phyloP scores from a whole-genome alignment of 2,888 invertebrate genomes.

The Agrochola lychnidis region DNA sequence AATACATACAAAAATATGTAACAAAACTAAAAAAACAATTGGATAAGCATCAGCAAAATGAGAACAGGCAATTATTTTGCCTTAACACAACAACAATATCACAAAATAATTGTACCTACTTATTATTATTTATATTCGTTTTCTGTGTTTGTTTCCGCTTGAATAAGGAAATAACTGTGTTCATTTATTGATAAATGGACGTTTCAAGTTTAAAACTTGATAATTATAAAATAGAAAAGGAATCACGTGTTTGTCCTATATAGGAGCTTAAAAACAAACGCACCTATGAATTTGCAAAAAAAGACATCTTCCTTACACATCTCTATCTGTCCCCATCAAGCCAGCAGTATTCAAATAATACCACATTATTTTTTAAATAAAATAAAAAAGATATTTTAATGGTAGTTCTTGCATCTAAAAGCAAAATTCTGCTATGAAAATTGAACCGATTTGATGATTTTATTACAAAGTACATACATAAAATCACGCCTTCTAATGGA shows the following conservation, averaged over 20 bases:
- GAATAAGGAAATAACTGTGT: slow-evolving; percentile 20
- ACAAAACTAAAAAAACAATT: slow-evolving; percentile 17
- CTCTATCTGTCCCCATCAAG: background rate
- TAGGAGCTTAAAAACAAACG: background rate
- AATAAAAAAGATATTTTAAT: background rate
- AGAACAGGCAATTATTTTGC: slow-evolving; percentile 19
- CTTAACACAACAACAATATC: slow-evolving; percentile 11
- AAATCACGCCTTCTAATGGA: too few relatives aligned
- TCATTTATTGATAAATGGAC: background rate
- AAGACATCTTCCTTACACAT: background rate
- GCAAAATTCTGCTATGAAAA: background rate
- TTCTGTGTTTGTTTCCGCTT: slow-evolving; percentile 4
- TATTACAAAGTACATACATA: background rate
- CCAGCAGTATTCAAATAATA: background rate
- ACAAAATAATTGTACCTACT: slow-evolving; percentile 13
- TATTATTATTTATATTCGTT: slow-evolving; percentile 1
- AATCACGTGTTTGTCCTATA: background rate
- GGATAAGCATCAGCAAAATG: slow-evolving; percentile 28
- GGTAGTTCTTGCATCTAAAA: background rate
- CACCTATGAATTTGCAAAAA: background rate
- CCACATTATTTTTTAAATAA: background rate
- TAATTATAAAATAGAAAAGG: background rate
- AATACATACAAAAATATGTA: slow-evolving; percentile 28
- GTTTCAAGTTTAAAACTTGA: slow-evolving; percentile 7
- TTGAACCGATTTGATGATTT: background rate